Evolutionary conservation across 2,888 invertebrate genomes (phyloP).

Genomic region (Pomacea canaliculata): DNA sequence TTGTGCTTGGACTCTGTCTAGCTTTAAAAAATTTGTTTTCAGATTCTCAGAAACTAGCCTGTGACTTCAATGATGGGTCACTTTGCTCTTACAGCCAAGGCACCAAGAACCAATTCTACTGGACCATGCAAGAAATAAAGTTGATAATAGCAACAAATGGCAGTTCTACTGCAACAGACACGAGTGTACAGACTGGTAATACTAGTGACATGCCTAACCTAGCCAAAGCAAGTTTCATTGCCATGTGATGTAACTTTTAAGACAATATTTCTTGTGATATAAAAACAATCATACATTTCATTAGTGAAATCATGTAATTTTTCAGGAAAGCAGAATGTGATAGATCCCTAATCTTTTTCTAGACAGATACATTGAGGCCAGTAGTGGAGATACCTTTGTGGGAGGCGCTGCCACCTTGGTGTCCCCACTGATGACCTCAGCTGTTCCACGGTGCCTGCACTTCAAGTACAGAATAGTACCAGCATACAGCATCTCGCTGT

Average conservation of each 20-base stretch:
- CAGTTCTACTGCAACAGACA: too few species aligned
- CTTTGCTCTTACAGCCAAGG: slow-evolving; percentile 29
- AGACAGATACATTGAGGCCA: slow-evolving; percentile 20
- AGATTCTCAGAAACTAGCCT: slow-evolving; percentile 26
- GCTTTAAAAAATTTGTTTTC: background rate
- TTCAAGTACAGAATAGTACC: slow-evolving; percentile 30
- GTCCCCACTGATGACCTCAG: slow-evolving; percentile 30
- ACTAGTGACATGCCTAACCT: too few species aligned
- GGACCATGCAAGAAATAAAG: slow-evolving; percentile 8
- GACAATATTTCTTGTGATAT: too few species aligned
- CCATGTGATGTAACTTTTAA: too few species aligned
- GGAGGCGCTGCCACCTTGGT: slow-evolving; percentile 29
- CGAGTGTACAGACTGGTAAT: too few species aligned
- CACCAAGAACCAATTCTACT: slow-evolving; percentile 16
- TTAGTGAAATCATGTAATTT: too few species aligned
- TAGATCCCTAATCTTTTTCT: background rate
- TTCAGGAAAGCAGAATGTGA: too few species aligned
- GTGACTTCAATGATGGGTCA: slow-evolving; percentile 30
- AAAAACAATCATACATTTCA: too few species aligned
- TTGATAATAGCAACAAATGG: background rate
- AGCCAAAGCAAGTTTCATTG: too few species aligned
- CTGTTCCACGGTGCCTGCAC: slow-evolving; percentile 29
- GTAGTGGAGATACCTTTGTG: slow-evolving; percentile 1
- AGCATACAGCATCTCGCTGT: slow-evolving; percentile 18
- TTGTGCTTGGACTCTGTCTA: too few species aligned